Conservation (phyloP, 1,140 invertebrate genomes). For the Cylas formicarius region DNA sequence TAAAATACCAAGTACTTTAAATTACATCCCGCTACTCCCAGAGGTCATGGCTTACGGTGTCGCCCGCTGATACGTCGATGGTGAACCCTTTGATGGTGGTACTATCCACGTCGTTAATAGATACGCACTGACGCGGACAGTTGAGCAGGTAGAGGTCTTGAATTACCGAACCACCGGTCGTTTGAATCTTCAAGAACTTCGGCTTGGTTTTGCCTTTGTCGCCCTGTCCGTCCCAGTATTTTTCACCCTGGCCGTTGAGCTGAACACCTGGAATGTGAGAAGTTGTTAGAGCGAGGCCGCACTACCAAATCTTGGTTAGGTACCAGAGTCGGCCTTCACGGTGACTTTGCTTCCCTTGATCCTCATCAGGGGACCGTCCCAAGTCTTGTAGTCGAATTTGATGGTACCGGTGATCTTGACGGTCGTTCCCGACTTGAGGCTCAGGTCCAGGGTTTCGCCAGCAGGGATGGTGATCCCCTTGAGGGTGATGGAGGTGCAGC, state of each 20-base stretch:
- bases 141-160: conserved; percentile 8
- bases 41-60: conserved; percentile 5
- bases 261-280: background rate
- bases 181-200: conserved; percentile 12
- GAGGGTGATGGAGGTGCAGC: conserved; percentile 5
- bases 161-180: conserved; percentile 1
- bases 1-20: conserved; percentile 2
- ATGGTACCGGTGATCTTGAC: conserved; percentile 8
- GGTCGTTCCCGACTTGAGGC: conserved; percentile 6
- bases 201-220: conserved; percentile 10
- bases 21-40: too few species aligned
- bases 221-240: conserved; percentile 9
- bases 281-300: too few species aligned
- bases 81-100: conserved; percentile 1
- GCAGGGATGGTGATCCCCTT: conserved; percentile 11
- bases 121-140: conserved; percentile 12
- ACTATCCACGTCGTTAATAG: conserved; percentile 5
- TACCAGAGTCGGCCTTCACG: background rate
- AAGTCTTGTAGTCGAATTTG: conserved; percentile 2
- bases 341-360: conserved; percentile 7
- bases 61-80: conserved; percentile 6
- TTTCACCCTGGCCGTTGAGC: conserved; percentile 4
- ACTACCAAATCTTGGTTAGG: too few species aligned
- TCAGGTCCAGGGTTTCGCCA: background rate
- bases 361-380: conserved; percentile 8